These are phyloP conservation scores for Phalacrocorax pelagicus DNA, from an alignment of 2,113 vertebrate genomes.

Conservation along the genomic window DNA sequence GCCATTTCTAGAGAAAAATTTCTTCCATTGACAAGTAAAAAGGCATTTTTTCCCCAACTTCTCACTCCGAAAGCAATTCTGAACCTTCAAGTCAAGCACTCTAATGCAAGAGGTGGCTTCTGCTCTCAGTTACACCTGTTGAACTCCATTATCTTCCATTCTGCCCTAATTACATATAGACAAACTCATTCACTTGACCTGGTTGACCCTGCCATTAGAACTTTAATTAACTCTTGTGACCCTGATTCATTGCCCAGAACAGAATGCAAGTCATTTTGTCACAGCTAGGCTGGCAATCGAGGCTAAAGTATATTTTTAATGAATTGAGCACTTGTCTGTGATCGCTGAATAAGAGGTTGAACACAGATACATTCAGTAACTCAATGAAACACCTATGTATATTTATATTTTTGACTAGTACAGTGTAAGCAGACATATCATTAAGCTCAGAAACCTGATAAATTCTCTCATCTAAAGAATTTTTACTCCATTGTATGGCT, in stretches of 20 bases:
- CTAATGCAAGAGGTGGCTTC: background rate
- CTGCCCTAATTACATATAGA: constrained; percentile 14
- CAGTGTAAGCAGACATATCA: background rate
- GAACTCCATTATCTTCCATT: constrained; percentile 5
- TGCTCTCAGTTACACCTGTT: constrained; percentile 23
- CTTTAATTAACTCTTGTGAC: constrained; percentile 42
- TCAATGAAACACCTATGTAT: background rate
- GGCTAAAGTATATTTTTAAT: background rate
- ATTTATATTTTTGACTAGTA: background rate
- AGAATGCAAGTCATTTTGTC: constrained; percentile 17
- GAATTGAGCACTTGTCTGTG: constrained; percentile 1
- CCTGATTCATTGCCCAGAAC: constrained; percentile 26
- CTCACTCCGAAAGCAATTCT: background rate
- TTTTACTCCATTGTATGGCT: background rate
- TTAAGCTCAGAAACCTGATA: background rate
- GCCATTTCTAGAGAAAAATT: background rate
- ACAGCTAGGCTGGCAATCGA: background rate
- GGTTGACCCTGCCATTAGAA: constrained; percentile 14
- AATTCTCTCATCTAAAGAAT: background rate
- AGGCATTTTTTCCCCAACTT: background rate
- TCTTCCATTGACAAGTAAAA: background rate
- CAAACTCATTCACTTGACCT: constrained; percentile 51
- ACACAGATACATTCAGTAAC: background rate
- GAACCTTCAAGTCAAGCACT: background rate
- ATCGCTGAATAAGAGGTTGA: background rate